phyloP scores from a whole-genome alignment of 2,113 vertebrate genomes.

The Phoenicopterus ruber region DNA sequence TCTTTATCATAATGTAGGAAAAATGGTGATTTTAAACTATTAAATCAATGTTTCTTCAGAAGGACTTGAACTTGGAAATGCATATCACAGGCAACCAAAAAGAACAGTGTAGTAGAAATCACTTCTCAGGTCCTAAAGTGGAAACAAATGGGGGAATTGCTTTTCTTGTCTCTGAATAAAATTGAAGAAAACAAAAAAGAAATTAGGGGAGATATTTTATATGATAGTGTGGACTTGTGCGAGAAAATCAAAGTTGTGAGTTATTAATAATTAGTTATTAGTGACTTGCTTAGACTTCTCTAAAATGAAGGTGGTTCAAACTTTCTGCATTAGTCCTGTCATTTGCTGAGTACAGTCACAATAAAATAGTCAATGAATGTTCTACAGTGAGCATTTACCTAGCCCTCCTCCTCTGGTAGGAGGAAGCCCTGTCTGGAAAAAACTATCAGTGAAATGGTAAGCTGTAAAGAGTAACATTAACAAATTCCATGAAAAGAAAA shows the following conservation, averaged over 20 bases:
- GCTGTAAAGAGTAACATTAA: background rate
- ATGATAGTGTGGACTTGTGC: background rate
- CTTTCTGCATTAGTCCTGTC: background rate
- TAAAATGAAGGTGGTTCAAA: background rate
- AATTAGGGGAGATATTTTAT: background rate
- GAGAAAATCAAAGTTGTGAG: background rate
- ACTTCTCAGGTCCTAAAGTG: background rate
- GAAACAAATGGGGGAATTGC: background rate
- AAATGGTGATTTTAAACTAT: background rate
- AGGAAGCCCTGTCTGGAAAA: slow-evolving; percentile 8
- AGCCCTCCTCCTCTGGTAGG: background rate
- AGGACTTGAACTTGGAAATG: background rate
- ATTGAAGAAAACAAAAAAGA: background rate
- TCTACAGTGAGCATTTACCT: background rate
- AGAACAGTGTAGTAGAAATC: background rate
- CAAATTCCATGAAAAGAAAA: slow-evolving; percentile 32
- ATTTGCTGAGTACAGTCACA: background rate
- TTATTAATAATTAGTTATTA: background rate
- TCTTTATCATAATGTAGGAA: background rate
- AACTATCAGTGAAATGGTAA: background rate
- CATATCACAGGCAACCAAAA: background rate
- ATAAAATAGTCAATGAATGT: background rate
- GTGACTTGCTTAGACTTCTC: background rate
- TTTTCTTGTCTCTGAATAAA: background rate
- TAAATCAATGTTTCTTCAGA: background rate